phyloP scores from a whole-genome alignment of 2,113 vertebrate species.

The Neotragus moschatus region DNA sequence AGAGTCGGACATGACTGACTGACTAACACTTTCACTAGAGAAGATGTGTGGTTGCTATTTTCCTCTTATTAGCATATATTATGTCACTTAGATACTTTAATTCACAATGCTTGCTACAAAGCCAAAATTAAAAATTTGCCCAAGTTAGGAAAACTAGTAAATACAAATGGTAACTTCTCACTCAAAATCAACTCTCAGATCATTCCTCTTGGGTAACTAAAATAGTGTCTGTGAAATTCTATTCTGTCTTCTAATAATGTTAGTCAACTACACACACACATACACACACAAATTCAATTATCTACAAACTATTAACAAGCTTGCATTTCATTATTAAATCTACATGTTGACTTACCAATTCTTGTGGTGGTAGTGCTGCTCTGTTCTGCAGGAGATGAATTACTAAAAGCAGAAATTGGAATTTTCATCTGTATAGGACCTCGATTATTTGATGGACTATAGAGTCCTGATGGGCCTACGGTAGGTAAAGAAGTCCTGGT shows the following conservation, averaged over 20 bases:
- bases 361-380: slow-evolving; percentile 59
- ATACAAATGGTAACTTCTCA: background rate
- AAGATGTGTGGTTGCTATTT: background rate
- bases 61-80: background rate
- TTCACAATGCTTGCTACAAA: background rate
- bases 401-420: slow-evolving; percentile 79
- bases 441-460: slow-evolving; percentile 77
- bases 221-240: background rate
- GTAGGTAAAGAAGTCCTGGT: slow-evolving; percentile 83
- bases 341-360: slow-evolving; percentile 79
- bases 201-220: background rate
- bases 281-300: background rate
- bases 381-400: slow-evolving; percentile 76
- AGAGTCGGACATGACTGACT: background rate
- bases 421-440: slow-evolving; percentile 82
- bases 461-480: slow-evolving; percentile 80
- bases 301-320: background rate
- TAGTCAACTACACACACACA: background rate
- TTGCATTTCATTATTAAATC: slow-evolving; percentile 19
- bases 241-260: background rate
- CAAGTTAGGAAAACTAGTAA: slow-evolving; percentile 29
- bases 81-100: background rate
- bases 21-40: background rate
- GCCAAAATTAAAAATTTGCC: slow-evolving; percentile 11
- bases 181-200: background rate